Evolutionary conservation across 2,113 vertebrate species (phyloP).

Genomic region (Phalacrocorax pelagicus): DNA sequence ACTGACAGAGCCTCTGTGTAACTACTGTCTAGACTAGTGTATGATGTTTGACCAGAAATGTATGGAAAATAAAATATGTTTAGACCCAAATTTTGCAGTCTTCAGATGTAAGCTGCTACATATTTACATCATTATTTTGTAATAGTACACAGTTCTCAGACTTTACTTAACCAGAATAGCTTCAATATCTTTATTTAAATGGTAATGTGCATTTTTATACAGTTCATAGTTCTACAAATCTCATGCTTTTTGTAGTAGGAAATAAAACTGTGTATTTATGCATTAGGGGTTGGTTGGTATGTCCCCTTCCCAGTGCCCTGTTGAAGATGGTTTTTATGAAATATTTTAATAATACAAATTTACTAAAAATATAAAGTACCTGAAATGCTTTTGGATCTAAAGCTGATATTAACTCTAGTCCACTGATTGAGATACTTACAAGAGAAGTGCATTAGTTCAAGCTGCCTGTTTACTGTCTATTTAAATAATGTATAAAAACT

Average conservation of each 20-base stretch:
- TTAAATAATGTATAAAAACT: neutral
- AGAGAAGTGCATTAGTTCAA: neutral
- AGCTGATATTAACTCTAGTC: neutral
- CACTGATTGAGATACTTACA: neutral
- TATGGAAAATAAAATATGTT: neutral
- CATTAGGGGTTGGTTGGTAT: neutral
- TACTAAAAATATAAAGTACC: neutral
- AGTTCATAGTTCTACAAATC: neutral
- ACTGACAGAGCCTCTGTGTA: neutral
- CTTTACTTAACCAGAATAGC: neutral
- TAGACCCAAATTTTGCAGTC: neutral
- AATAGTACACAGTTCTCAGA: neutral
- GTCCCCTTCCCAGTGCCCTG: neutral
- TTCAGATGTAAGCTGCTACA: neutral
- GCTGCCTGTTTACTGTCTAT: neutral
- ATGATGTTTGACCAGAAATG: neutral
- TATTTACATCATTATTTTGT: neutral
- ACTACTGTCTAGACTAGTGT: neutral
- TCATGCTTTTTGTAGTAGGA: neutral
- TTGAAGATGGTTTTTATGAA: neutral
- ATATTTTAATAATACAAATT: neutral
- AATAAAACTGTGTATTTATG: neutral
- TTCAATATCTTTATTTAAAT: neutral
- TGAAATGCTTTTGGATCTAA: neutral
- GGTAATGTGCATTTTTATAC: neutral